These are phyloP conservation scores for Apodemus agrarius DNA, from an alignment of 2,797 vertebrate genomes.

Conservation along the genomic window DNA sequence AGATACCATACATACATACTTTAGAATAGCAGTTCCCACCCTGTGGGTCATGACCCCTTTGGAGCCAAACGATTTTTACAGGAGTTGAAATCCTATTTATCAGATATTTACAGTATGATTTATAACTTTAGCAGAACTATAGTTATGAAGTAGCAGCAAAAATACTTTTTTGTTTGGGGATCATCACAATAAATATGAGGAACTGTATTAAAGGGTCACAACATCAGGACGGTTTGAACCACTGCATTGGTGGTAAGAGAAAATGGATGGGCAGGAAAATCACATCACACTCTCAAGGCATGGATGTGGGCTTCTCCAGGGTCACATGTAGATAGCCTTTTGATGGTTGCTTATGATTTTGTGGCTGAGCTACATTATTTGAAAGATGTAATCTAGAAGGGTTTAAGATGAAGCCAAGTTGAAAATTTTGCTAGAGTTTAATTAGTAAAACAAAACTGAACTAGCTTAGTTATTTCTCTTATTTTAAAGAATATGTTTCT, in stretches of 20 bases:
- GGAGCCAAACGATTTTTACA: not conserved
- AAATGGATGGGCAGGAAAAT: not conserved
- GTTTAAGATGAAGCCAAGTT: not conserved
- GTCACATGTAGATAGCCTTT: not conserved
- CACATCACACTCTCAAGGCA: not conserved
- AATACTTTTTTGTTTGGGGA: not conserved
- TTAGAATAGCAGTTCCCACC: not conserved
- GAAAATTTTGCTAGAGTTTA: not conserved
- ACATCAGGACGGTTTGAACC: not conserved
- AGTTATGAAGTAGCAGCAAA: not conserved
- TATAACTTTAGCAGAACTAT: not conserved
- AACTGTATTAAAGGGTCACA: not conserved
- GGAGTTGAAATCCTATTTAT: not conserved
- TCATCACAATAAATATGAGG: not conserved
- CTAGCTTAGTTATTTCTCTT: not conserved
- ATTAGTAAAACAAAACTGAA: not conserved
- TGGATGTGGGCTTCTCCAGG: not conserved
- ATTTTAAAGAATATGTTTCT: not conserved
- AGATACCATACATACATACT: not conserved
- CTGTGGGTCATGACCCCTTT: not conserved
- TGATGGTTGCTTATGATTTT: not conserved
- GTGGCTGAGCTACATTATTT: not conserved
- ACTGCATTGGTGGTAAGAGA: not conserved
- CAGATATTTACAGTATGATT: not conserved
- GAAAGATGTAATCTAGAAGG: not conserved